phyloP scores from a whole-genome alignment of 92 coral and sea anemone genomes.

The Parazoanthus darwini region DNA sequence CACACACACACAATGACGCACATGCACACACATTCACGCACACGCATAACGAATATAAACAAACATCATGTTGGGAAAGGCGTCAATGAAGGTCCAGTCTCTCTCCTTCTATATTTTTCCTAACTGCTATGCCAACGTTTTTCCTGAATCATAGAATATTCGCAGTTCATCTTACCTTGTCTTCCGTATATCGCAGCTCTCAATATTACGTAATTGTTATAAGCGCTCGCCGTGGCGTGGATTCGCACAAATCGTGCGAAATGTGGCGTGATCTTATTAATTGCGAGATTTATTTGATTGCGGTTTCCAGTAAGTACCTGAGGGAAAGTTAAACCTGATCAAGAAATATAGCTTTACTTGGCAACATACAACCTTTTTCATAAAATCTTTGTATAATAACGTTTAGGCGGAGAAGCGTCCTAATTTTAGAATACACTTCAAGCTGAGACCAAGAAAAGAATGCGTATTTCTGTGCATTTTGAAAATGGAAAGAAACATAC shows the following conservation, averaged over 20 bases:
- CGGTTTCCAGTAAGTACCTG: not conserved
- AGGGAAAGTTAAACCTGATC: not conserved
- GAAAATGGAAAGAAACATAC: not conserved
- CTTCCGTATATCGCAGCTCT: slow-evolving; percentile 33
- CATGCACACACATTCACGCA: no score
- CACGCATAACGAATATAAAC: not conserved
- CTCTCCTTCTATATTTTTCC: no score
- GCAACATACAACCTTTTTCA: not conserved
- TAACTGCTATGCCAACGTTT: no score
- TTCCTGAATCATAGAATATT: no score
- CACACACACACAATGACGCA: no score
- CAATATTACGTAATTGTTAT: not conserved
- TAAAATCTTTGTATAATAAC: no score
- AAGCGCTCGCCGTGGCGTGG: not conserved
- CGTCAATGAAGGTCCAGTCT: not conserved
- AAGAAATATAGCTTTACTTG: not conserved
- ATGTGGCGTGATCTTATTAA: not conserved
- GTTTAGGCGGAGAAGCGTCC: not conserved
- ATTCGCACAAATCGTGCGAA: slow-evolving; percentile 4
- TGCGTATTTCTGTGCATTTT: not conserved
- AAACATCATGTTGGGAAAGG: not conserved
- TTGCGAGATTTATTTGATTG: not conserved
- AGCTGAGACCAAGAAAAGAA: not conserved
- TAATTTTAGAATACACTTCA: not conserved
- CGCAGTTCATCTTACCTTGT: slow-evolving; percentile 5